Conservation (phyloP, 2,888 invertebrate species). For the Yponomeuta malinellus region DNA sequence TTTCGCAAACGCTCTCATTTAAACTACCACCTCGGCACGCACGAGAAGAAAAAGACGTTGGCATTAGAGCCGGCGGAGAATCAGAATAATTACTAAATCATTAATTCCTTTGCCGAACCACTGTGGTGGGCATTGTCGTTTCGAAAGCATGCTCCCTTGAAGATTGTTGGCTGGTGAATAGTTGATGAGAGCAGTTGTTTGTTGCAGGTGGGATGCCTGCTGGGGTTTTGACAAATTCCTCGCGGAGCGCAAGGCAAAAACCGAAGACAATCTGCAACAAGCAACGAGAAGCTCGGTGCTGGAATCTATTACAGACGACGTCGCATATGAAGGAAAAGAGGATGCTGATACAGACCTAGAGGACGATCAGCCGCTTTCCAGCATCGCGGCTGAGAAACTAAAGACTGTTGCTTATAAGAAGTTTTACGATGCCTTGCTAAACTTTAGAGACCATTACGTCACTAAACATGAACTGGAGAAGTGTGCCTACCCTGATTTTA, state of each 20-base stretch:
- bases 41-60: conserved; percentile 26
- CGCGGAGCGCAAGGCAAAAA: background rate
- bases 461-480: conserved; percentile 29
- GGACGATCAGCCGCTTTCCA: conserved; percentile 36
- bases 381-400: conserved; percentile 31
- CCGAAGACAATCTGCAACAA: background rate
- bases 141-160: too few relatives aligned
- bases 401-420: conserved; percentile 32
- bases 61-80: conserved; percentile 19
- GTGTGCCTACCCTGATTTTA: conserved; percentile 32
- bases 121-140: too few relatives aligned
- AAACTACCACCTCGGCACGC: conserved; percentile 50
- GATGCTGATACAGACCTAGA: conserved; percentile 20
- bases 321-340: background rate
- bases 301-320: background rate
- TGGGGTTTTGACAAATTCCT: conserved; percentile 14
- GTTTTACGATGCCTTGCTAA: conserved; percentile 47
- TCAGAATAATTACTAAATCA: too few relatives aligned
- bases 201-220: conserved; percentile 50
- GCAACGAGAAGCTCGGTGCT: background rate
- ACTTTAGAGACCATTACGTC: conserved; percentile 49
- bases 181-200: conserved; percentile 33
- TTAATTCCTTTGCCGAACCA: too few relatives aligned
- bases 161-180: background rate
- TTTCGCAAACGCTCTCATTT: conserved; percentile 57